phyloP scores from a whole-genome alignment of 2,888 invertebrate species.

The Drosophila anomalata region DNA sequence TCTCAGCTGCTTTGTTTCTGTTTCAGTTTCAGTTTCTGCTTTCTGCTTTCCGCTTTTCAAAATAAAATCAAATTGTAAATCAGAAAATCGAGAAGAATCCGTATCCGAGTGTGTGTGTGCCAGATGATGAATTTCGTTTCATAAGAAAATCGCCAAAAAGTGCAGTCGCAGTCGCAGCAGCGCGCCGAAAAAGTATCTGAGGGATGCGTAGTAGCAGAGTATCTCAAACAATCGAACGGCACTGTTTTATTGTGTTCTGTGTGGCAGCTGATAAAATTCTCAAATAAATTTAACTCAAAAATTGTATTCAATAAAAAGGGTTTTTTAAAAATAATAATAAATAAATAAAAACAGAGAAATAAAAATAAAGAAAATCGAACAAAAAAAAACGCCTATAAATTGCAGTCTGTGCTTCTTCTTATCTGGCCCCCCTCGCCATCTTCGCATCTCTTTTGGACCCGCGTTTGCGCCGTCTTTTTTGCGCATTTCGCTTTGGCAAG shows the following conservation, averaged over 20 bases:
- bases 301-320: too few relatives aligned
- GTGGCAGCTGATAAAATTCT: not conserved
- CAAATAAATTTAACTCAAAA: not conserved
- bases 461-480: slow-evolving; percentile 79
- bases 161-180: slow-evolving; percentile 11
- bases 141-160: slow-evolving; percentile 1
- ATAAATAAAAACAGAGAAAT: not conserved
- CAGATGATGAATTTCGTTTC: slow-evolving; percentile 53
- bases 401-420: slow-evolving; percentile 8
- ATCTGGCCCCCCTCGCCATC: slow-evolving; percentile 1
- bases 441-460: slow-evolving; percentile 52
- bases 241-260: slow-evolving; percentile 25
- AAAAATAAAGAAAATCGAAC: slow-evolving; percentile 9
- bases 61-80: slow-evolving; percentile 53
- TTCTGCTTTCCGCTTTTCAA: slow-evolving; percentile 14
- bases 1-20: slow-evolving; percentile 66
- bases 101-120: slow-evolving; percentile 63
- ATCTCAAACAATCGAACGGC: slow-evolving; percentile 24
- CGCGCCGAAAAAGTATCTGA: slow-evolving; percentile 25
- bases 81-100: slow-evolving; percentile 43
- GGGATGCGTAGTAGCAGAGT: slow-evolving; percentile 25
- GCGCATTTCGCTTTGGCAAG: slow-evolving; percentile 62
- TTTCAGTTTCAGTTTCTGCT: slow-evolving; percentile 10
- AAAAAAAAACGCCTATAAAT: not conserved
- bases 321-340: not conserved